Conservation (phyloP, 2,888 invertebrate genomes). For the Barypeithes pellucidus region DNA sequence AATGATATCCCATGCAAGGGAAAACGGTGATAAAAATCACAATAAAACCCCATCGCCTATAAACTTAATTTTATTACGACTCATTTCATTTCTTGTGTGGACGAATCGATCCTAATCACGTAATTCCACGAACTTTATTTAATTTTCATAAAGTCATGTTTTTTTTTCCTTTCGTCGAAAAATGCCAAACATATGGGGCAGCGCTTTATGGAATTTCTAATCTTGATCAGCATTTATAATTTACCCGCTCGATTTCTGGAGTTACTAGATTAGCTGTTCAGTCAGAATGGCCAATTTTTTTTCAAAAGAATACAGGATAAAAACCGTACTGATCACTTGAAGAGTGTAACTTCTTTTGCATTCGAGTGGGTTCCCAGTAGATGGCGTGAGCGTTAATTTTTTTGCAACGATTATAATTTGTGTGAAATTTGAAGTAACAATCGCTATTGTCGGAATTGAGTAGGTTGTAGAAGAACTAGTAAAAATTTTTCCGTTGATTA, state of each 20-base stretch:
- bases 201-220: slow-evolving; percentile 35
- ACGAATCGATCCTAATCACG: slow-evolving; percentile 12
- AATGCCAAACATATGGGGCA: slow-evolving; percentile 37
- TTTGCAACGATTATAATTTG: too few relatives aligned
- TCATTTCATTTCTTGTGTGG: background rate
- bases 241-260: slow-evolving; percentile 4
- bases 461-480: too few relatives aligned
- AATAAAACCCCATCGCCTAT: background rate
- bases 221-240: slow-evolving; percentile 33
- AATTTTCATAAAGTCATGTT: slow-evolving; percentile 12
- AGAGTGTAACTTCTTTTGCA: too few relatives aligned
- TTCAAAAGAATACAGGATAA: too few relatives aligned
- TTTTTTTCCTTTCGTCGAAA: slow-evolving; percentile 28
- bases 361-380: too few relatives aligned
- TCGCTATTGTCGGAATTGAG: too few relatives aligned
- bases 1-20: background rate
- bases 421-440: too few relatives aligned
- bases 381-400: too few relatives aligned
- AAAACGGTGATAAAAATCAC: slow-evolving; percentile 6
- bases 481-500: too few relatives aligned
- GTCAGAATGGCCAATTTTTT: too few relatives aligned
- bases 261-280: background rate
- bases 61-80: slow-evolving; percentile 5
- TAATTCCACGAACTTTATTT: slow-evolving; percentile 20
- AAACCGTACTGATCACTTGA: too few relatives aligned